These are phyloP conservation scores for Drosophila ercepeae DNA, from an alignment of 1,140 invertebrate genomes.

Conservation along the genomic window DNA sequence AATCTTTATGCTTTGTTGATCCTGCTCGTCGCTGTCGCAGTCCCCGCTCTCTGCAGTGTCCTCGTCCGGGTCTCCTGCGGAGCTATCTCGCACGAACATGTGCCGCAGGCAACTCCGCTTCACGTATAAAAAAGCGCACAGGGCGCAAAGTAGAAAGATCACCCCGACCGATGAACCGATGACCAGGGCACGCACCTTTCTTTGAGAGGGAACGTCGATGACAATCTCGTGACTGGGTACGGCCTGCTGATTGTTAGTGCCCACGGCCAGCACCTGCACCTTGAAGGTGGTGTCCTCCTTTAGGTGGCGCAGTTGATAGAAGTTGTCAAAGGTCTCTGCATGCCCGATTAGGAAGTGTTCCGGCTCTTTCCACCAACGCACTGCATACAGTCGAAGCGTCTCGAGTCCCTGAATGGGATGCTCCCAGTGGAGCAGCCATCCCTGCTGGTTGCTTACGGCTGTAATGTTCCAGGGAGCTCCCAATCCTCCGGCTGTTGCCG, in stretches of 20 bases:
- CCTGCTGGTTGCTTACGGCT: slow-evolving; percentile 85
- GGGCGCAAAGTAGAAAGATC: slow-evolving; percentile 85
- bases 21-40: slow-evolving; percentile 64
- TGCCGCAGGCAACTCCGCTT: slow-evolving; percentile 79
- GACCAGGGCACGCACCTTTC: slow-evolving; percentile 86
- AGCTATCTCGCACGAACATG: slow-evolving; percentile 57
- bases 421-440: slow-evolving; percentile 90
- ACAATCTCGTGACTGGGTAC: slow-evolving; percentile 85
- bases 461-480: slow-evolving; percentile 88
- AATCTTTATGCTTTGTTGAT: slow-evolving; percentile 63
- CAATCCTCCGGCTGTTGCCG: slow-evolving; percentile 73
- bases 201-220: slow-evolving; percentile 87
- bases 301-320: slow-evolving; percentile 86
- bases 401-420: slow-evolving; percentile 87
- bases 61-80: slow-evolving; percentile 48
- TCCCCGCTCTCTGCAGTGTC: slow-evolving; percentile 65
- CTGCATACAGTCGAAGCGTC: slow-evolving; percentile 85
- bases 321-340: slow-evolving; percentile 87
- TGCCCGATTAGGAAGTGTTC: slow-evolving; percentile 86
- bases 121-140: slow-evolving; percentile 86
- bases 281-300: slow-evolving; percentile 88
- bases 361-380: slow-evolving; percentile 87
- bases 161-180: slow-evolving; percentile 87
- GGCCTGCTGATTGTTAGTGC: slow-evolving; percentile 85
- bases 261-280: slow-evolving; percentile 88